These are phyloP conservation scores for Climacteris rufus DNA, from an alignment of 2,113 vertebrate species.

Conservation along the genomic window DNA sequence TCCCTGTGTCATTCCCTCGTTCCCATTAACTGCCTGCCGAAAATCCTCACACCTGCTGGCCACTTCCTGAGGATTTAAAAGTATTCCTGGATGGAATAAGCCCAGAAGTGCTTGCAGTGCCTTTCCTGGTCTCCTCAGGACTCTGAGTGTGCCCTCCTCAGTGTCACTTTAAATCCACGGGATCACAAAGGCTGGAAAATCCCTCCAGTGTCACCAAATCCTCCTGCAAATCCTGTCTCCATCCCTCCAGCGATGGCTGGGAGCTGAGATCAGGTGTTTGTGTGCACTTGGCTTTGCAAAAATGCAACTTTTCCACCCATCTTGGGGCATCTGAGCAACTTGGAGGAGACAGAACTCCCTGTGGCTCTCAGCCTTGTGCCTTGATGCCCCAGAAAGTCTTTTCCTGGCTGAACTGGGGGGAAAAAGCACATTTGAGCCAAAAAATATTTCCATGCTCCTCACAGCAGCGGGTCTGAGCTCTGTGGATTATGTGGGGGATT, in stretches of 20 bases:
- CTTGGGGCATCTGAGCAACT: fast-evolving
- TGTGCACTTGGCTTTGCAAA: neutral
- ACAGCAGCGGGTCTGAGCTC: neutral
- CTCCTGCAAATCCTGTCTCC: neutral
- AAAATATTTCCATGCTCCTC: neutral
- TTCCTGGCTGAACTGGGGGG: neutral
- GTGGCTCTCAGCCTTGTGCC: neutral
- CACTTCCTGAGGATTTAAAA: fast-evolving
- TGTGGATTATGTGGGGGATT: neutral
- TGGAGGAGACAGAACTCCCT: neutral
- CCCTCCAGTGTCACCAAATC: neutral
- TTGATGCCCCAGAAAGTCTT: neutral
- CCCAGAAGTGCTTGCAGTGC: neutral
- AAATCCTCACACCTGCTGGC: neutral
- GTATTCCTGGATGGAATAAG: fast-evolving
- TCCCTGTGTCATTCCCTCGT: neutral
- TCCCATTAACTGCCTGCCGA: neutral
- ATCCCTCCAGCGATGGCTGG: neutral
- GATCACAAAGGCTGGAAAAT: neutral
- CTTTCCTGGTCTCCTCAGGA: neutral
- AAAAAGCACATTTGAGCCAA: neutral
- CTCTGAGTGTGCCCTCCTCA: neutral
- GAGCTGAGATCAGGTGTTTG: fast-evolving
- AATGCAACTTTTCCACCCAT: neutral
- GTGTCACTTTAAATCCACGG: fast-evolving